Evolutionary conservation across 2,113 vertebrate species (phyloP), one percentile per base, ranked within the genome.

Genomic region (Mormyrus iriodes): DNA sequence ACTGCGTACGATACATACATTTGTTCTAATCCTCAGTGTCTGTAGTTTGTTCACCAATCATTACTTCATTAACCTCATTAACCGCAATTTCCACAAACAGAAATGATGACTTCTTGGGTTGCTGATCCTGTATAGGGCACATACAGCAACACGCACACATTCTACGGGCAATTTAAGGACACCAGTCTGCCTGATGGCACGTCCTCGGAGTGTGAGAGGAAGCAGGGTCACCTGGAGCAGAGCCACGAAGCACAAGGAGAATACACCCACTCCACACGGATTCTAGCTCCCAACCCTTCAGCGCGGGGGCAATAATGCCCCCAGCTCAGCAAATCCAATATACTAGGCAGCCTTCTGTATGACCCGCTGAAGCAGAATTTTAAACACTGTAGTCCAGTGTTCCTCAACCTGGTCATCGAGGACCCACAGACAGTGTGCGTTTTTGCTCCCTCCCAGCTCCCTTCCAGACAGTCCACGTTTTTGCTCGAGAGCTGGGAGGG

Each of bases 41-140:
- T 19, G 5, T 79, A 27, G 35, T 39, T 79, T 13, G 42, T 69
- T 31, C 61, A 31, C 61, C 31, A 69, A 69, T 69, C 27, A 69
- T 65, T 65, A 65, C 61, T 65, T 65, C n/a, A 65, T 69, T 69
- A 69, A 69, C 61, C 61, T 69, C 61, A 79, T 79, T 79, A 79
- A 42, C 35, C 31, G 19, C 73, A 79, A 42, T 79, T 79, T 79
- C 73, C 73, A 79, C 73, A 79, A 42, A 79, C 35, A 42, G 73
- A 79, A 79, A 79, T 19, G 4, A 76, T 65, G 58, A 65, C 24
- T 27, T 65, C 58, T 65, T 76, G 73, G 73, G 15, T 79, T 79
- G 31, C 35, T 10, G 31, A 35, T 42, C 73, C 15, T 79, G 73
- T 2, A 17, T 19, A 42, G 35, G 15, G 73, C 15, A 19, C 73